Conservation (phyloP, 1,140 invertebrate genomes). For the Dreissena polymorpha region DNA sequence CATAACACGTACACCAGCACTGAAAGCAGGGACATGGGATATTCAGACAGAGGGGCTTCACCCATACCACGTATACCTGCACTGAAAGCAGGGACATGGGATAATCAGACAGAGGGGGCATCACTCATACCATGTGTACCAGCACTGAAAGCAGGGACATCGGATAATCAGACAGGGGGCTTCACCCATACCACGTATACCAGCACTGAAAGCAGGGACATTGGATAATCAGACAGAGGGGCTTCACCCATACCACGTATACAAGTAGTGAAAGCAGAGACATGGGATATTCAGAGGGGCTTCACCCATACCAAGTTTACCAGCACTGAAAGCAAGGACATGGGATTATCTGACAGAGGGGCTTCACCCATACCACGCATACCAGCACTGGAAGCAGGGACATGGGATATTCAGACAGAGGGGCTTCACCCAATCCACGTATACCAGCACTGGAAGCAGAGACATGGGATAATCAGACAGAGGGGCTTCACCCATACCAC, state of each 20-base stretch:
- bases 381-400: conserved; percentile 71
- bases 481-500: conserved; percentile 64
- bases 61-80: conserved; percentile 70
- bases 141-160: conserved; percentile 67
- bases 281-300: too few species aligned
- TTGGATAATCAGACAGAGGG: too few species aligned
- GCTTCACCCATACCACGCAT: conserved; percentile 63
- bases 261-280: conserved; percentile 71
- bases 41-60: conserved; percentile 50
- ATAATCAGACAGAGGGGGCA: too few species aligned
- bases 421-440: conserved; percentile 62
- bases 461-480: too few species aligned
- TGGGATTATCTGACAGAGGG: too few species aligned
- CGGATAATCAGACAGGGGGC: too few species aligned
- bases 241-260: conserved; percentile 63
- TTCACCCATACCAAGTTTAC: conserved; percentile 67
- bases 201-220: conserved; percentile 68
- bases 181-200: conserved; percentile 67
- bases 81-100: conserved; percentile 66
- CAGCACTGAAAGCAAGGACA: conserved; percentile 68
- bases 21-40: conserved; percentile 53
- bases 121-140: conserved; percentile 69
- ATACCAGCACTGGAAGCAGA: conserved; percentile 71
- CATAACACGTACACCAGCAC: conserved; percentile 71
- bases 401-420: too few species aligned